Base-by-base conservation (phyloP, 2,888 invertebrate species). In the Thera obeliscata region DNA sequence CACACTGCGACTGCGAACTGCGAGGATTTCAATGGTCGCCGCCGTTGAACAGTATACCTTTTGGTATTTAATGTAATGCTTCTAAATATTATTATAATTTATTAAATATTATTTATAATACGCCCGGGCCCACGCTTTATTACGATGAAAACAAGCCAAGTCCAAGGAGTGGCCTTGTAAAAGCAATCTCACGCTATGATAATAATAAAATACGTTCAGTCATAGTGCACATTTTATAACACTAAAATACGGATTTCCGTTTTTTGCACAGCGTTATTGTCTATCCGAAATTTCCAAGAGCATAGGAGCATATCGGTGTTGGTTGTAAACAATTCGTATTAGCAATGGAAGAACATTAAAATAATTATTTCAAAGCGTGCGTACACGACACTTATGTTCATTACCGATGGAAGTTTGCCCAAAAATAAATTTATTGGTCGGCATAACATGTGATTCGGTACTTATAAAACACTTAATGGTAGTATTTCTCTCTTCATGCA, bases 341-440 rank as follows among this genome's bases (percentile, higher is more conserved):
- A 74, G 71, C 76, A 65, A 77, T 69, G 73, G 71, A 35, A 72
- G 70, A 74, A 73, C 81, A 83, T 82, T 81, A 81, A 81, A 83
- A 86, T 84, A 81, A 85, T 83, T 75, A 83, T 76, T 78, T 74
- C 76, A 76, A 74, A 73, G 73, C 74, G 76, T 73, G 22, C 6
- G 73, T 73, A 77, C 75, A 78, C 77, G 80, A 46, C 43, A 46
- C 76, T 80, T 80, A 80, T 78, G 76, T 78, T 79, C 81, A 81
- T 77, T 76, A 78, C 76, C 70, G 74, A 82, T 87, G 87, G 87
- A 86, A 85, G 71, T 69, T 83, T 87, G 87, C 87, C 88, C 86
- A 85, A 79, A 82, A 78, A 73, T 76, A 83, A 82, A 84, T 83
- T 82, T 80, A 81, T 82, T 76, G 72, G 74, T 75, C 65, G 43